Evolutionary conservation across 2,888 invertebrate genomes (phyloP), one percentile per base, ranked within the genome.

Genomic region (Phasia obesa): DNA sequence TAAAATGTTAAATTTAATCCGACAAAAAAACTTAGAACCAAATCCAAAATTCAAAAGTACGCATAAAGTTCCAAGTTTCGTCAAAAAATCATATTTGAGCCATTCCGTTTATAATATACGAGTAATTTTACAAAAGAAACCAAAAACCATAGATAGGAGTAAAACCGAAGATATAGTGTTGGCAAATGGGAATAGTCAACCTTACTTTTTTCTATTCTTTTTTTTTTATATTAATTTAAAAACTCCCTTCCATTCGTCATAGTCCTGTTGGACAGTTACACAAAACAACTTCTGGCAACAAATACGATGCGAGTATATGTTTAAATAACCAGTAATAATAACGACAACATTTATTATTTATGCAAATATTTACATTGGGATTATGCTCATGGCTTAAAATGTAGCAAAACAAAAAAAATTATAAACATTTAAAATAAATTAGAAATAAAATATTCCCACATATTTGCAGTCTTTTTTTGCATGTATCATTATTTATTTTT

Each of bases 321-420:
- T 57, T 15, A 19, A 47, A 23, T 31, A 57, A 42, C 69, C 21
- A 44, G 25, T 38, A 49, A 67, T 15, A 49, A 38, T 67, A 67
- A 51, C 35, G 38, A 65, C 64, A 21, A 44, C 42, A 77, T 69
- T 27, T 77, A 77, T 77, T 70, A 62, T 77, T 64, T 62, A 77
- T 55, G 38, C 51, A 55, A 38, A 55, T 62, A 62, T 77, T 77
- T 70, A 27, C 47, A 70, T 62, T 53, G 55, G 70, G 70, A 70
- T 77, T 70, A 77, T 70, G 77, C 44, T 59, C 59, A 69, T 69
- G 69, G 60, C 42, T 59, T 51, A 38, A 19, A 49, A 55, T 49
- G 49, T 57, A 55, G 25, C 15, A 57, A 23, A 49, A n/a, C n/a
- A n/a, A 47, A 44, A n/a, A 35, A 35, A 38, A 35, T 55, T 27